Conservation (phyloP, 30 jellyfish, hydroid and myxozoan species). For the Pelagia noctiluca region DNA sequence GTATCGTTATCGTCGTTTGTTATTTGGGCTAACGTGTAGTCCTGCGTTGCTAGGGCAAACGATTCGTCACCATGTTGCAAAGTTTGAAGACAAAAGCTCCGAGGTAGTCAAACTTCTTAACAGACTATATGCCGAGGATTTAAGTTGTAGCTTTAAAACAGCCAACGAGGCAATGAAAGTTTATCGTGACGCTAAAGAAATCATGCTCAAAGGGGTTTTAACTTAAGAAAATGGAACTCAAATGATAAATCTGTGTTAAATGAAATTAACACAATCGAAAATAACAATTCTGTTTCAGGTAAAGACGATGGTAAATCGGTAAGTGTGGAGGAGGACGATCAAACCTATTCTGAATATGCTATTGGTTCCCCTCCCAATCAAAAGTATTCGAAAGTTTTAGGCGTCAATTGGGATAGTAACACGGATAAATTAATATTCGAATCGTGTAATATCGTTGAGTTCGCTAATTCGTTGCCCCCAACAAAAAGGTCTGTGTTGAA, state of each 20-base stretch:
- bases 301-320: neutral
- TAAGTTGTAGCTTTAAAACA: neutral
- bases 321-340: constrained; percentile 36
- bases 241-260: neutral
- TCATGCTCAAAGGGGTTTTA: constrained; percentile 34
- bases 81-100: neutral
- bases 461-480: constrained; percentile 31
- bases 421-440: constrained; percentile 20
- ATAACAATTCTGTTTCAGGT: neutral
- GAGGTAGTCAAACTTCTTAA: neutral
- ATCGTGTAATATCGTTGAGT: constrained; percentile 1
- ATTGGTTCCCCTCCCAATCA: neutral
- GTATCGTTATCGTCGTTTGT: constrained; percentile 24
- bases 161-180: constrained; percentile 19
- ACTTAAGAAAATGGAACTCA: constrained; percentile 42
- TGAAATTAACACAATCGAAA: neutral
- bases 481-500: constrained; percentile 64
- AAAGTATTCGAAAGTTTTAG: constrained; percentile 18
- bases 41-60: constrained; percentile 51
- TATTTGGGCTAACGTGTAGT: constrained; percentile 34
- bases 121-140: constrained; percentile 30
- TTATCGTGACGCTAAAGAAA: constrained; percentile 26
- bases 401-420: constrained; percentile 42
- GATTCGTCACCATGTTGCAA: constrained; percentile 4
- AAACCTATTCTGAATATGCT: constrained; percentile 17